phyloP scores from a whole-genome alignment of 2,888 invertebrate genomes.

The Rhagonycha lutea region DNA sequence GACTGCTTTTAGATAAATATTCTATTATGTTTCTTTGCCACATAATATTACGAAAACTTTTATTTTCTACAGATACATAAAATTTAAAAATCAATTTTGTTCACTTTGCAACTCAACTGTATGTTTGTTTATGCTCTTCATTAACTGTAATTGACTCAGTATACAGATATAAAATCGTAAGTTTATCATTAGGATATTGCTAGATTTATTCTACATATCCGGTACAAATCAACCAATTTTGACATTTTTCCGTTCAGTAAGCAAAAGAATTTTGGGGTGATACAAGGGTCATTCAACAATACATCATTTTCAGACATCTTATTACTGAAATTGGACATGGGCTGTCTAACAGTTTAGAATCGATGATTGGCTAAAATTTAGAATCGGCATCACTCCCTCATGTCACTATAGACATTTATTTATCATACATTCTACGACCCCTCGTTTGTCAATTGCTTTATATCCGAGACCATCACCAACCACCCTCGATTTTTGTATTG shows the following conservation, averaged over 20 bases:
- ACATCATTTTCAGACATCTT: constrained; percentile 54
- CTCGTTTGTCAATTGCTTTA: constrained; percentile 32
- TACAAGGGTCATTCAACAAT: constrained; percentile 48
- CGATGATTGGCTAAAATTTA: constrained; percentile 46
- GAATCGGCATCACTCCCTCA: constrained; percentile 42
- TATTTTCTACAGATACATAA: constrained; percentile 34
- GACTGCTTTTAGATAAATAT: constrained; percentile 39
- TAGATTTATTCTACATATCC: constrained; percentile 15
- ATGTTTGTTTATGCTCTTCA: background rate
- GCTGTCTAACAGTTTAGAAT: constrained; percentile 42
- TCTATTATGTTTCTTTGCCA: constrained; percentile 38
- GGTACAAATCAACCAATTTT: constrained; percentile 37
- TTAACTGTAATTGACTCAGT: background rate
- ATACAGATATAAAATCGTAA: no score
- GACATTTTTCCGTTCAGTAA: constrained; percentile 42
- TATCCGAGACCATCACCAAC: constrained; percentile 32
- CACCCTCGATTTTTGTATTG: constrained; percentile 25
- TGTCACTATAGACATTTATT: constrained; percentile 40
- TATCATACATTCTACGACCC: constrained; percentile 35
- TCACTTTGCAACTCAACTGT: background rate
- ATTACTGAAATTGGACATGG: constrained; percentile 50
- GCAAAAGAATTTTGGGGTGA: constrained; percentile 36
- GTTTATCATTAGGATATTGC: background rate
- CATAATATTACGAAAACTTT: constrained; percentile 31
- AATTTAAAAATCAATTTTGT: constrained; percentile 14